Percentiles rank a stretch among this genome's conserved stretches.
Evolutionary conservation across 1,140 invertebrate species (phyloP).

Genomic region (Bombus superbus): DNA sequence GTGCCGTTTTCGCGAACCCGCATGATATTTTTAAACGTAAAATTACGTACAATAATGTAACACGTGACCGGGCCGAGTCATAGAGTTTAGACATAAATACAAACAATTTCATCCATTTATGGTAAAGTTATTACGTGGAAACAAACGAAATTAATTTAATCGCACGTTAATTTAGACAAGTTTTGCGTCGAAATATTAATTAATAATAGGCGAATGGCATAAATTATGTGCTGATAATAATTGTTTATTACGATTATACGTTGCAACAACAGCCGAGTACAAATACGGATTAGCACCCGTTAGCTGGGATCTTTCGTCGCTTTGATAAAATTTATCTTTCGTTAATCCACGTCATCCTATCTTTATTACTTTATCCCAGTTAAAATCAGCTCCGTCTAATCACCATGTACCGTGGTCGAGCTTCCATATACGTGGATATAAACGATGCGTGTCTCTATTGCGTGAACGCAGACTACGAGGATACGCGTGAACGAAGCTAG

Average conservation of each 20-base stretch:
- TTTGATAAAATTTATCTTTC: neutral
- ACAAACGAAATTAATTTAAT: neutral
- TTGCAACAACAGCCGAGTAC: neutral
- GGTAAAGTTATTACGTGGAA: neutral
- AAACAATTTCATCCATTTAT: neutral
- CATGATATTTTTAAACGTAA: neutral
- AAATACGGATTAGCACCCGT: neutral
- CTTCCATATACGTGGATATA: neutral
- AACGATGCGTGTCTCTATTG: constrained; percentile 16
- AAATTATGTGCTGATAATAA: neutral
- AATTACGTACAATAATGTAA: too few relatives aligned
- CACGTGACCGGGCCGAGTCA: neutral
- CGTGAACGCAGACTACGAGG: constrained; percentile 27
- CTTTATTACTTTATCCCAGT: neutral
- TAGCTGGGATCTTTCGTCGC: neutral
- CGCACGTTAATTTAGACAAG: neutral
- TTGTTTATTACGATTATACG: neutral
- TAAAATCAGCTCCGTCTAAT: neutral
- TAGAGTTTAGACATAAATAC: neutral
- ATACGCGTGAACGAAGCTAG: constrained; percentile 60
- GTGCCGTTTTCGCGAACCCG: too few relatives aligned
- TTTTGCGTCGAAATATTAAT: neutral
- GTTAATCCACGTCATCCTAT: neutral
- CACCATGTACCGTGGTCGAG: neutral
- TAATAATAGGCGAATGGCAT: neutral